Conservation (phyloP, 2,797 vertebrate genomes). For the Sebastes glaucus region DNA sequence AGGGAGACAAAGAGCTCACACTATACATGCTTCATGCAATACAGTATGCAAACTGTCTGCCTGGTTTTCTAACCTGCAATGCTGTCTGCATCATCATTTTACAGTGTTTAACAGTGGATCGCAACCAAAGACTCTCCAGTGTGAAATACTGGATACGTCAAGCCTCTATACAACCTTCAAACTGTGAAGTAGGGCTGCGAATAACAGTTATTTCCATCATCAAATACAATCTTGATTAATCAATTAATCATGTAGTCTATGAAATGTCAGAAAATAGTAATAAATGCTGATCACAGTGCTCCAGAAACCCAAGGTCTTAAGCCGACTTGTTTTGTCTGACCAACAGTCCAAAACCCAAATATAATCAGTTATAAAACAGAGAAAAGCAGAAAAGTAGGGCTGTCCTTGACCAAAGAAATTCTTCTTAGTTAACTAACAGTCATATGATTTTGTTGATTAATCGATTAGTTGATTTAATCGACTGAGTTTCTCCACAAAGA, state of each 20-base stretch:
- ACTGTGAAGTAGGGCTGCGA: neutral
- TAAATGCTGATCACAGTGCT: neutral
- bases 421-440: fast-evolving
- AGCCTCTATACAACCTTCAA: neutral
- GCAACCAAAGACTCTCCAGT: neutral
- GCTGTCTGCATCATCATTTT: neutral
- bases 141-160: neutral
- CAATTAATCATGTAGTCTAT: neutral
- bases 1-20: constrained; percentile 30
- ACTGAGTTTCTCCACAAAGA: no score
- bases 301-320: neutral
- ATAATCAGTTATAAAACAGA: neutral
- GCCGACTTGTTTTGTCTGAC: neutral
- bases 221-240: neutral
- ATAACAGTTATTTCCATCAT: neutral
- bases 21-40: neutral
- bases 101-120: neutral
- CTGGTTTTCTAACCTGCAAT: neutral
- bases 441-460: fast-evolving
- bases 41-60: neutral
- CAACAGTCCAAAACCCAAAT: neutral
- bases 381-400: no score
- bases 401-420: no score
- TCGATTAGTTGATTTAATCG: no score
- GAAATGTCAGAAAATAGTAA: neutral